Base-by-base conservation (phyloP, 2,888 invertebrate genomes). In the Acanthosepion pharaonis region DNA sequence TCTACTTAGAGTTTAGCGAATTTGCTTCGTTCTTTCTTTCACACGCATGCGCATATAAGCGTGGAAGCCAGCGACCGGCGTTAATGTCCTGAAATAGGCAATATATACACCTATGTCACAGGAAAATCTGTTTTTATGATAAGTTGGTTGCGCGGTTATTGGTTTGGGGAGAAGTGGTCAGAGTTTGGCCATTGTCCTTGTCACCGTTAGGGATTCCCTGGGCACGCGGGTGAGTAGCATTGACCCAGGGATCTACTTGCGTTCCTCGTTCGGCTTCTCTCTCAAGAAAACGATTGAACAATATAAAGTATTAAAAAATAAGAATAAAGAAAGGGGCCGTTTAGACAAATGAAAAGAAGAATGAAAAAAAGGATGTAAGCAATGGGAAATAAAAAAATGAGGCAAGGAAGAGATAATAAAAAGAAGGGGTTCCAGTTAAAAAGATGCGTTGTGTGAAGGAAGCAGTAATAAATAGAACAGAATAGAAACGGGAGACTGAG, bases 151-250 rank as follows among this genome's bases (percentile, higher is more conserved):
- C 78, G 78, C 78, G n/a, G n/a, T 78, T 78, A 78, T 78, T 78
- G 78, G n/a, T 78, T 33, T 33, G n/a, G 78, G 78, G 78, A 78
- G n/a, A 33, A n/a, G n/a, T 78, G 78, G 78, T 78, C 78, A 78
- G 78, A 78, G 78, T 78, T 78, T 33, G 78, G 78, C 78, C 78
- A 78, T 78, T 78, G 78, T 78, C 78, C 78, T n/a, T 78, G 78
- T 78, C 78, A 78, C n/a, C n/a, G n/a, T 78, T 78, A 78, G 78
- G 78, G 78, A 78, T 78, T 78, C 78, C 78, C 78, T 78, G 78
- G 59, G n/a, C 78, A 78, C 78, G 78, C n/a, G n/a, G 78, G 78
- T 78, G 78, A 78, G 78, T 78, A 78, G n/a, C n/a, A 78, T 78
- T 78, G 78, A 78, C 78, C 78, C n/a, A n/a, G n/a, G 78, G 78